Base-by-base conservation (phyloP, 2,113 vertebrate species). In the Silurus meridionalis region DNA sequence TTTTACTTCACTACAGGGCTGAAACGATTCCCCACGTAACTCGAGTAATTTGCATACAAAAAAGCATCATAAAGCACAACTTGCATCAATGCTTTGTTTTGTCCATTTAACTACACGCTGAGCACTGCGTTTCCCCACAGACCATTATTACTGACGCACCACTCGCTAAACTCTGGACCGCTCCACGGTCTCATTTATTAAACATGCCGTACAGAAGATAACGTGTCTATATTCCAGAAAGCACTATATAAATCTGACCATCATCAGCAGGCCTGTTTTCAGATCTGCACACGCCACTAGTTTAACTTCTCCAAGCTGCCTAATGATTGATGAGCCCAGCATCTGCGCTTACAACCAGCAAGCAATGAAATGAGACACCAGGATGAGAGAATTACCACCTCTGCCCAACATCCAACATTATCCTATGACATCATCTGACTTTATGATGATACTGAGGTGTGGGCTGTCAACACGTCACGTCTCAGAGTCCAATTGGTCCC, bases 351-450 rank as follows among this genome's bases (percentile, higher is more conserved):
- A 64, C 91, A 87, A 87, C 87, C 61, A 75, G 37, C 71, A 25
- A 1, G 80, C 67, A 63, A 28, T 84, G 81, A 8, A 84, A 53
- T 25, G 48, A 82, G 60, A n/a, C 75, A 61, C 79, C 19, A 52
- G 83, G 80, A 83, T 89, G 67, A 84, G 6, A 87, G 88, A 86
- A 82, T 17, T 85, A 83, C 89, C 86, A 52, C 53, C n/a, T 52
- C 8, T 46, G 5, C 57, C 52, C 19, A 46, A 37, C 61, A 11
- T 83, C 48, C 19, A 84, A 69, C 67, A 21, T 23, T 52, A 19
- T 50, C 71, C 19, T 23, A 28, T 61, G 37, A 52, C 25, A 46
- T 14, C 37, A 15, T 84, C 19, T 67, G 80, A 48, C 63, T 82
- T 15, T 53, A 82, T 17, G 37, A 61, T 58, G 25, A 37, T 84